A percentile compares a stretch with the other conserved stretches of the same genome.
Evolutionary conservation across 2,797 vertebrate species (phyloP).

Genomic region (Syncerus caffer): DNA sequence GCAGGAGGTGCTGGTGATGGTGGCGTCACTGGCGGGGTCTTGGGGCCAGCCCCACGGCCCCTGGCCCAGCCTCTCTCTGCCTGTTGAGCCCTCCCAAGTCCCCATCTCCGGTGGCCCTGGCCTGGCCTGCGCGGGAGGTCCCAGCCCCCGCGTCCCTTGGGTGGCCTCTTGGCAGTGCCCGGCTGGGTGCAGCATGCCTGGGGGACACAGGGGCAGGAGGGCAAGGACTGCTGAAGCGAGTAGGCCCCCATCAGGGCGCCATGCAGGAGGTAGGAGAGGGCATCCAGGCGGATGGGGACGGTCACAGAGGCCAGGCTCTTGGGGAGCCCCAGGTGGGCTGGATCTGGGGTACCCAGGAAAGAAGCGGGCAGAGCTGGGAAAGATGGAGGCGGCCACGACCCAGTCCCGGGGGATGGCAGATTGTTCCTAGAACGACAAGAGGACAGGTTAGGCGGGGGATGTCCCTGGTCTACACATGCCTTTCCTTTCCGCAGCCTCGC

Average conservation of each 20-base stretch:
- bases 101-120: not conserved
- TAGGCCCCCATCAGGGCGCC: slow-evolving; percentile 73
- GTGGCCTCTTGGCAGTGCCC: not conserved
- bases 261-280: slow-evolving; percentile 80
- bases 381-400: not conserved
- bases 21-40: fast-evolving
- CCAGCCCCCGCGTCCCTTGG: not conserved
- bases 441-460: not conserved
- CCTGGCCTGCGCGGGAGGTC: not conserved
- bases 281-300: slow-evolving; percentile 79
- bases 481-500: no score
- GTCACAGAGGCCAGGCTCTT: slow-evolving; percentile 71
- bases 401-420: fast-evolving
- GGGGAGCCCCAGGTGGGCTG: slow-evolving; percentile 54
- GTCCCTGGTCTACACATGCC: fast-evolving
- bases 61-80: not conserved
- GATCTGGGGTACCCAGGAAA: not conserved
- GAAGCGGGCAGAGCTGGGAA: not conserved
- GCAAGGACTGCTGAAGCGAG: slow-evolving; percentile 32
- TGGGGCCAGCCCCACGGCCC: slow-evolving; percentile 32
- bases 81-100: not conserved
- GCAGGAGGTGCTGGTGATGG: fast-evolving
- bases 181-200: not conserved
- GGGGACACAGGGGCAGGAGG: slow-evolving; percentile 6
- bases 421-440: slow-evolving; percentile 21